These are phyloP conservation scores for Laodelphax striatellus DNA, from an alignment of 1,140 invertebrate species.

Conservation along the genomic window DNA sequence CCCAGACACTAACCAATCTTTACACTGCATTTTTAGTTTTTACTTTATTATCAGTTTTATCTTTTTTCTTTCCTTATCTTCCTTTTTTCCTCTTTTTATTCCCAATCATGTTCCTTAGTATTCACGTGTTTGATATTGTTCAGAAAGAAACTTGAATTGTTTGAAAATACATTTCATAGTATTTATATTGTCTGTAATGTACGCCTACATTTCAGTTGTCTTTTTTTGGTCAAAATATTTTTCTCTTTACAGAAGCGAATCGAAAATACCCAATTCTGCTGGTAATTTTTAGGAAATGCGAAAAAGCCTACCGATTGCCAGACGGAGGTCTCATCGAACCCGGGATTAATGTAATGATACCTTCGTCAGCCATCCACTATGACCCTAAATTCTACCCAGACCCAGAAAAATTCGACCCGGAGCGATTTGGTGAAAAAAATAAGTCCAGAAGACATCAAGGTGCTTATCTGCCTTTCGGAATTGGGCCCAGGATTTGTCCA, in stretches of 20 bases:
- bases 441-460: constrained; percentile 30
- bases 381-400: constrained; percentile 55
- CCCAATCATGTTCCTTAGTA: no score
- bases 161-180: no score
- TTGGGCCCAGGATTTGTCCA: constrained; percentile 49
- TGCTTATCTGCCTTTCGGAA: constrained; percentile 47
- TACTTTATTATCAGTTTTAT: no score
- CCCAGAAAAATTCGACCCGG: constrained; percentile 58
- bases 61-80: no score
- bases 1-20: no score
- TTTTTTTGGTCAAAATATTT: no score
- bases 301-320: constrained; percentile 13
- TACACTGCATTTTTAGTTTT: no score
- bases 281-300: constrained; percentile 11
- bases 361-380: constrained; percentile 42
- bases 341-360: constrained; percentile 40
- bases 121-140: no score
- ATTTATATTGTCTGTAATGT: no score
- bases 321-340: constrained; percentile 28
- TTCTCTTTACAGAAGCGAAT: constrained; percentile 19
- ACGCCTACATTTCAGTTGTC: no score
- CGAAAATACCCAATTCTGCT: constrained; percentile 21
- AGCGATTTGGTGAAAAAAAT: constrained; percentile 48
- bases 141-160: no score
- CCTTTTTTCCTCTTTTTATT: no score